Conservation (phyloP, 2,888 invertebrate species). For the Patella caerulea region DNA sequence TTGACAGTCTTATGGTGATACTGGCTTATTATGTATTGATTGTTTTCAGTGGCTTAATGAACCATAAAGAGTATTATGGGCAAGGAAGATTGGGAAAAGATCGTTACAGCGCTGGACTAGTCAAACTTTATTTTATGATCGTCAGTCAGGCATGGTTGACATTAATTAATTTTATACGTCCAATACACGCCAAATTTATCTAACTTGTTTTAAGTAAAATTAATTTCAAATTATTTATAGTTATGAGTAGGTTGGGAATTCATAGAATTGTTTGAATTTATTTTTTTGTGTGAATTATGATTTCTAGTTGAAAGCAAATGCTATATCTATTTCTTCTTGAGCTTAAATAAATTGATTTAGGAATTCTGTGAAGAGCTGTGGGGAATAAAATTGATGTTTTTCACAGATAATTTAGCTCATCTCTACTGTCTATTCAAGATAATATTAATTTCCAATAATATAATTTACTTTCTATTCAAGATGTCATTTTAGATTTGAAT, state of each 20-base stretch:
- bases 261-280: not conserved
- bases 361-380: no score
- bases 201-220: not conserved
- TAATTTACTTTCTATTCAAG: no score
- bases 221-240: not conserved
- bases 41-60: conserved; percentile 1
- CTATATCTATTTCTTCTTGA: no score
- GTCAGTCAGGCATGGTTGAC: not conserved
- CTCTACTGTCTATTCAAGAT: no score
- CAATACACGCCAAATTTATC: not conserved
- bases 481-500: no score
- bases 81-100: not conserved
- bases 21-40: not conserved
- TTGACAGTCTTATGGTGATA: not conserved
- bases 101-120: not conserved
- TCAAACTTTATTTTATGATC: no score
- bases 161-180: conserved; percentile 5
- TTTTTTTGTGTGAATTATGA: no score
- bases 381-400: no score
- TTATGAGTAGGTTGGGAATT: not conserved
- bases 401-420: no score
- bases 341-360: no score
- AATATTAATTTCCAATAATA: no score
- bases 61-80: conserved; percentile 2
- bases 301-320: no score